Percentiles rank a stretch among this genome's conserved stretches.
Evolutionary conservation across 2,113 vertebrate genomes (phyloP).

Genomic region (Campylomormyrus tamandua): DNA sequence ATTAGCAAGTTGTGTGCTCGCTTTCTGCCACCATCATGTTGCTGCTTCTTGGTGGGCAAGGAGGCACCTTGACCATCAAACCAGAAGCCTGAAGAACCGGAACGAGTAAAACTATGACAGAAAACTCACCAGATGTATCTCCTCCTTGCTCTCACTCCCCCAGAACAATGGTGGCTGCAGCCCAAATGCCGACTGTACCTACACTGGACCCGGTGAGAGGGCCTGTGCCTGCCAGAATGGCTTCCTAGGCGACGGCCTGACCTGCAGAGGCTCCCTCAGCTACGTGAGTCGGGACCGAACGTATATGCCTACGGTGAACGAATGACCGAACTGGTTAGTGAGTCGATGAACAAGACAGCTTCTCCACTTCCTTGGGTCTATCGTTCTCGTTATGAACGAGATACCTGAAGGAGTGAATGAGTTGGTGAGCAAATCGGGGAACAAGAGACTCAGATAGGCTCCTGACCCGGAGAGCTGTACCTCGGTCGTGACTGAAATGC

Average conservation of each 20-base stretch:
- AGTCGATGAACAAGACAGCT: not conserved
- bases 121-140: not conserved
- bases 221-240: constrained; percentile 66
- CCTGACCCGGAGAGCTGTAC: too few species aligned
- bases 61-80: not conserved
- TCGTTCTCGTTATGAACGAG: too few species aligned
- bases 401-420: too few species aligned
- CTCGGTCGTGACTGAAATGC: too few species aligned
- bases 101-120: not conserved
- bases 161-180: constrained; percentile 14
- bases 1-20: not conserved
- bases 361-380: too few species aligned
- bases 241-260: constrained; percentile 69
- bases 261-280: constrained; percentile 58
- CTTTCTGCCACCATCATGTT: not conserved
- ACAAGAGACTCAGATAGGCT: too few species aligned
- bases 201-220: constrained; percentile 52
- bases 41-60: not conserved
- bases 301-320: not conserved
- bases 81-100: not conserved
- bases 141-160: not conserved
- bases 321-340: not conserved
- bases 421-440: too few species aligned
- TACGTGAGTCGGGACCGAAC: constrained; percentile 44
- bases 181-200: not conserved